Percentiles rank a stretch among this genome's conserved stretches.
These are phyloP conservation scores for Brachyhypopomus occidentalis DNA, from an alignment of 2,113 vertebrate genomes.

Conservation along the genomic window DNA sequence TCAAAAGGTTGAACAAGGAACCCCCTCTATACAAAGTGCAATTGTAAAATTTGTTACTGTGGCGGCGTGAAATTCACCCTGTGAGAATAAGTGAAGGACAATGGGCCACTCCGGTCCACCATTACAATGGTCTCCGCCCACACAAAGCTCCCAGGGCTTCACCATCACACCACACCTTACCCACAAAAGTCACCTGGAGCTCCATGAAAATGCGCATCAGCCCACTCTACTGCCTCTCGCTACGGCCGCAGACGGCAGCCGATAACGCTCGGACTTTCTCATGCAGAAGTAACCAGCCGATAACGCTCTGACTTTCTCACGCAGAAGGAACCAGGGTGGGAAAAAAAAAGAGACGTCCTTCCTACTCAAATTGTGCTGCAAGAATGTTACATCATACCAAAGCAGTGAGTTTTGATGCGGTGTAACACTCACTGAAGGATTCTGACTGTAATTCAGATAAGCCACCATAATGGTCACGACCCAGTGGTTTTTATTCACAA, in stretches of 20 bases:
- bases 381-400: conserved; percentile 26
- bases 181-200: not conserved
- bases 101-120: conserved; percentile 61
- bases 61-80: conserved; percentile 66
- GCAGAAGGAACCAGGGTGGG: too few relatives aligned
- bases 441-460: not conserved
- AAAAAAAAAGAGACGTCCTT: not conserved
- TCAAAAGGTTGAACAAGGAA: conserved; percentile 14
- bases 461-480: not conserved
- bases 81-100: conserved; percentile 61
- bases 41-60: conserved; percentile 56
- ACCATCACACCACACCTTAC: conserved; percentile 24
- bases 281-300: not conserved
- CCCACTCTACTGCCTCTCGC: not conserved
- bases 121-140: conserved; percentile 57
- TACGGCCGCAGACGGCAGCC: not conserved
- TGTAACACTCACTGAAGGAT: conserved; percentile 11
- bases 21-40: conserved; percentile 23
- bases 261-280: not conserved
- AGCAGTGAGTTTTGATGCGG: conserved; percentile 3
- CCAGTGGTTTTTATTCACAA: not conserved
- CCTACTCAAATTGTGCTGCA: not conserved
- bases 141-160: conserved; percentile 34
- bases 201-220: not conserved
- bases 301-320: not conserved